Base-by-base conservation (phyloP, 2,113 vertebrate species). In the Plectropomus leopardus region DNA sequence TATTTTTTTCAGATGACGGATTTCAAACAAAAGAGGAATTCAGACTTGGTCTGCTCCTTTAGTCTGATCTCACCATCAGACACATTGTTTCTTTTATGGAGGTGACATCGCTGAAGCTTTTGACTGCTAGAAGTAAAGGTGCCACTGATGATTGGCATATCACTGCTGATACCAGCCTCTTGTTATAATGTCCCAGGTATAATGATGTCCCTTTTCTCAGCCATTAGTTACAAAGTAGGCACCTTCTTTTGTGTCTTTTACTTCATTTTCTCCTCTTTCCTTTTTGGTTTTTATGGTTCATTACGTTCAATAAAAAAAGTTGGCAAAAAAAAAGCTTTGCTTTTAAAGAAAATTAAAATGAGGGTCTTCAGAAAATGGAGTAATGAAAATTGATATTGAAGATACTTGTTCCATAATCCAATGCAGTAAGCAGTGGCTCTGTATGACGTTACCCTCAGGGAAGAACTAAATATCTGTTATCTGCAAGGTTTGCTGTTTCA, bases 401-500 rank as follows among this genome's bases (percentile, higher is more conserved):
- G 69, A 44, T 54, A 47, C 23, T 21, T 61, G 34, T 65, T 59
- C 23, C 59, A n/a, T 54, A 10, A 32, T 47, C 32, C 50, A 45
- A 68, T 26, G 42, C 16, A 9, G n/a, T 36, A 7, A 36, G 59
- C 53, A 55, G n/a, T 44, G 30, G 11, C 34, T 53, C 8, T 64
- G 42, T 30, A 17, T 45, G 47, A 36, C 21, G 7, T 63, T 40
- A 47, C 23, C 45, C 13, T 70, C 32, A 23, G 66, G 63, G 57
- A 76, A 72, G 55, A 73, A 36, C 23, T 51, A 15, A 77, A 72
- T 75, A 66, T 75, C 6, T 69, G 17, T 42, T 36, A 60, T 72
- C 72, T 80, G 71, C 64, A 23, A 65, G 30, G 55, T 66, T 70
- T 60, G 42, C 44, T 50, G 47, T 80, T 78, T 61, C 34, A 87